Evolutionary conservation across 2,888 invertebrate species (phyloP).

Genomic region (Sesia apiformis): DNA sequence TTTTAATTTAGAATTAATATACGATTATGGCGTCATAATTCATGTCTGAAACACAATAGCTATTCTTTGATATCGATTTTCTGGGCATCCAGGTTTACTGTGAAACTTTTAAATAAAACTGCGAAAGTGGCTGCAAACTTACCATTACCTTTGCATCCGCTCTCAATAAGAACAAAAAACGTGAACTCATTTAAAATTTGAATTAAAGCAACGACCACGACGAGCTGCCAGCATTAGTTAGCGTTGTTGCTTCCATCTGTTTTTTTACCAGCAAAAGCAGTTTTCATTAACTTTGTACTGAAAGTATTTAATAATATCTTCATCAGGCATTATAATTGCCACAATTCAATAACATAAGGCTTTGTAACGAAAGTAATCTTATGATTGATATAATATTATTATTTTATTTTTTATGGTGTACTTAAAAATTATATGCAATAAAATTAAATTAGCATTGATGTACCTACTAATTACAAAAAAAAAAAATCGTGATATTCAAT

Average conservation of each 20-base stretch:
- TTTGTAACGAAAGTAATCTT: too few relatives aligned
- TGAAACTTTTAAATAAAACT: not conserved
- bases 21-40: too few relatives aligned
- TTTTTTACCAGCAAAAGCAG: not conserved
- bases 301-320: too few relatives aligned
- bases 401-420: too few relatives aligned
- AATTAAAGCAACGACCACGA: not conserved
- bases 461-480: too few relatives aligned
- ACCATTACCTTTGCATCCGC: not conserved
- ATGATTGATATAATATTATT: too few relatives aligned
- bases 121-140: not conserved
- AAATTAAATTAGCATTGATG: too few relatives aligned
- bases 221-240: not conserved
- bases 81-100: not conserved
- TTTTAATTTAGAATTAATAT: too few relatives aligned
- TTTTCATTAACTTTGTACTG: not conserved
- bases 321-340: too few relatives aligned
- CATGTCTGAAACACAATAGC: not conserved
- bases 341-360: too few relatives aligned
- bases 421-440: too few relatives aligned
- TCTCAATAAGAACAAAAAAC: not conserved
- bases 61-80: not conserved
- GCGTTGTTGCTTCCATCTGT: not conserved
- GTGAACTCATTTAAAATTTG: not conserved
- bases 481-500: too few relatives aligned